These are phyloP conservation scores for Sphyrna mokarran DNA, from an alignment of 2,113 vertebrate genomes.

Conservation along the genomic window DNA sequence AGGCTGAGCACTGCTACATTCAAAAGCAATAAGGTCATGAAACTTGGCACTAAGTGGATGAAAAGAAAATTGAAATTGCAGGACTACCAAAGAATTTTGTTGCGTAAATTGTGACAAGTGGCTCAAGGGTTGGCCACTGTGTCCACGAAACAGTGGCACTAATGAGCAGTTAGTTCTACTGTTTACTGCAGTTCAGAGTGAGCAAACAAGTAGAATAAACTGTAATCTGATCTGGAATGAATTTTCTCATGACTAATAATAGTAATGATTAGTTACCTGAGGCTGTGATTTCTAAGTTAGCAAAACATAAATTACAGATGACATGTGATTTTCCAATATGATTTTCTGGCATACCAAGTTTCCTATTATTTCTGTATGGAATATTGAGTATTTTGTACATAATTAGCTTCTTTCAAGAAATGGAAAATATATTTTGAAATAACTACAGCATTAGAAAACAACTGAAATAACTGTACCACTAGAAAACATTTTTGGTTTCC, in stretches of 20 bases:
- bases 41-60: neutral
- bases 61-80: neutral
- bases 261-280: neutral
- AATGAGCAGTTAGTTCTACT: neutral
- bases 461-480: neutral
- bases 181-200: neutral
- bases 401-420: neutral
- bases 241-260: neutral
- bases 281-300: neutral
- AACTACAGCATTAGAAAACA: neutral
- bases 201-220: neutral
- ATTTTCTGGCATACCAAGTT: neutral
- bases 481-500: neutral
- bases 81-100: neutral
- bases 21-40: neutral
- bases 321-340: neutral
- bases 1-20: neutral
- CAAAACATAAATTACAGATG: neutral
- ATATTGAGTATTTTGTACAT: neutral
- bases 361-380: neutral
- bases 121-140: neutral
- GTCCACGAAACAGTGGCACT: neutral
- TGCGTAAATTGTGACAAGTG: neutral
- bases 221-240: neutral
- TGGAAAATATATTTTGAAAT: slow-evolving; percentile 13